These are phyloP conservation scores for Poeciliopsis occidentalis DNA, from an alignment of 2,113 vertebrate species.

Conservation along the genomic window DNA sequence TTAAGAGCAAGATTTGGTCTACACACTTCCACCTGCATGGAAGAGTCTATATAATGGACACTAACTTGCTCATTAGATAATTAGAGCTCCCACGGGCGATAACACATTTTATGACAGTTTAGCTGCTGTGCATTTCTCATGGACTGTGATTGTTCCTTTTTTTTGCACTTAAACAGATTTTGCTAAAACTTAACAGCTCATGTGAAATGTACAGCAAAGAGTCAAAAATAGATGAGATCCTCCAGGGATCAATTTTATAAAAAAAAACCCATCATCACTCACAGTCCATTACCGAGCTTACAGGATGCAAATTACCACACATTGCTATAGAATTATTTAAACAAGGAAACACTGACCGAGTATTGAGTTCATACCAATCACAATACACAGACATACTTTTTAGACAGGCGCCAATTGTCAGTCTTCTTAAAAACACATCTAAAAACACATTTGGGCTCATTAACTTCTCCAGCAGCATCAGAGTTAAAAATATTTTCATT, in stretches of 20 bases:
- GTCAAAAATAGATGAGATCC: slow-evolving; percentile 62
- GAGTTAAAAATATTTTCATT: not conserved
- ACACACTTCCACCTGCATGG: slow-evolving; percentile 55
- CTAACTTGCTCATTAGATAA: slow-evolving; percentile 68
- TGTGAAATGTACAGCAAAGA: slow-evolving; percentile 35
- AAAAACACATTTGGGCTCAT: not conserved
- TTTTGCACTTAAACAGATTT: slow-evolving; percentile 46
- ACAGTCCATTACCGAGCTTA: slow-evolving; percentile 76
- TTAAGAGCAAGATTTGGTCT: slow-evolving; percentile 61
- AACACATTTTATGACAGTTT: slow-evolving; percentile 53
- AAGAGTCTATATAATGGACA: slow-evolving; percentile 61
- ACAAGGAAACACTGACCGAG: too few relatives aligned
- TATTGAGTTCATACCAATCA: not conserved
- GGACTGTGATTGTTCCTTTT: slow-evolving; percentile 27
- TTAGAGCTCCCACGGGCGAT: slow-evolving; percentile 60
- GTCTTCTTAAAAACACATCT: not conserved
- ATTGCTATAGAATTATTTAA: not conserved
- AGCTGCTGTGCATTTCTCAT: slow-evolving; percentile 35
- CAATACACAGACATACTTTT: not conserved
- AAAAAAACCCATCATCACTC: slow-evolving; percentile 70
- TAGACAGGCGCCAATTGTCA: not conserved
- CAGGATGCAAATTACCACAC: slow-evolving; percentile 70
- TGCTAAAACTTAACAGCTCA: slow-evolving; percentile 55
- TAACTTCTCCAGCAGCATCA: not conserved
- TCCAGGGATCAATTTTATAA: slow-evolving; percentile 73